phyloP scores from a whole-genome alignment of 2,797 vertebrate species.

The Bradypodion ventrale region DNA sequence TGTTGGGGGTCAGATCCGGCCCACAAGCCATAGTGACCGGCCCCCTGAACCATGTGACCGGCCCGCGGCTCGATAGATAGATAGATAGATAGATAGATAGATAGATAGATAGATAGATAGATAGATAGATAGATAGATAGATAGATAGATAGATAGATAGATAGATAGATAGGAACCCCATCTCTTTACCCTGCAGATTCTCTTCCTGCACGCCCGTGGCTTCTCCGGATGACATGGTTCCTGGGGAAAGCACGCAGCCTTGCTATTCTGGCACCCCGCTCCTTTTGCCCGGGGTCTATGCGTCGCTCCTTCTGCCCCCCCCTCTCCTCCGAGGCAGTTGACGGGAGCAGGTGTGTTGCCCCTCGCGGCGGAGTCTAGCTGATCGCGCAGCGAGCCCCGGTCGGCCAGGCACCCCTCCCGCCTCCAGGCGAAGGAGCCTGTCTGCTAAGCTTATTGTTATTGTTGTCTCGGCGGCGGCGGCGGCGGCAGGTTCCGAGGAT shows the following conservation, averaged over 20 bases:
- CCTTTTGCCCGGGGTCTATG: too few relatives aligned
- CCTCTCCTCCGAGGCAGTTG: neutral
- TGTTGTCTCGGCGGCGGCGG: conserved; percentile 41
- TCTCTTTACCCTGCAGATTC: conserved; percentile 66
- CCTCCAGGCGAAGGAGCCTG: neutral
- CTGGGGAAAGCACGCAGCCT: neutral
- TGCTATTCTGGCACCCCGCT: neutral
- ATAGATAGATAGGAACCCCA: too few relatives aligned
- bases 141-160: too few relatives aligned
- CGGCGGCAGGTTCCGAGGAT: conserved; percentile 11
- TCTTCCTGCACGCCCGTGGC: conserved; percentile 58
- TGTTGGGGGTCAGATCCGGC: too few relatives aligned
- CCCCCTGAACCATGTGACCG: too few relatives aligned
- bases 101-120: neutral
- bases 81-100: neutral
- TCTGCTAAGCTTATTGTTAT: conserved; percentile 50
- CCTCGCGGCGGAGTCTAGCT: too few relatives aligned
- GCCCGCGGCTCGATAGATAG: too few relatives aligned
- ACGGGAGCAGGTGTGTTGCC: neutral
- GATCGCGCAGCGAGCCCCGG: neutral
- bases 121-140: too few relatives aligned
- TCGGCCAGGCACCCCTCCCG: neutral
- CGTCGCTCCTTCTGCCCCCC: neutral
- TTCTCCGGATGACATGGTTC: conserved; percentile 44
- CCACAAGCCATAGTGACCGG: too few relatives aligned